Evolutionary conservation across 2,797 vertebrate genomes (phyloP).

Genomic region (Chelidonichthys spinosus): DNA sequence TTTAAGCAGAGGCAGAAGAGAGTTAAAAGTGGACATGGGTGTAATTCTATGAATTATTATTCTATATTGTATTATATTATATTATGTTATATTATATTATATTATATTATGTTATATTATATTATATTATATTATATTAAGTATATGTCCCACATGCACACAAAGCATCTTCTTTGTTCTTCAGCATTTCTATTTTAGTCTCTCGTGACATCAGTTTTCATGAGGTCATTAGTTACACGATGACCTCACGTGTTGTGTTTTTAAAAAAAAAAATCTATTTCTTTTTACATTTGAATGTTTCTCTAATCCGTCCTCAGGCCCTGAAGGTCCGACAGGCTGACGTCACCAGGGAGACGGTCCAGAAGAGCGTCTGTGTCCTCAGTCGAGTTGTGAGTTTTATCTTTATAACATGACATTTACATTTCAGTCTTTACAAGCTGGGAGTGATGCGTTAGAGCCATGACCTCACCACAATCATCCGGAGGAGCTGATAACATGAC

Average conservation of each 20-base stretch:
- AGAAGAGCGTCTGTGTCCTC: constrained; percentile 99
- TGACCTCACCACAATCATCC: background rate
- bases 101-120: too few species aligned
- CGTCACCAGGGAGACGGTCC: constrained; percentile 96
- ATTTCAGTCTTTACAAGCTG: background rate
- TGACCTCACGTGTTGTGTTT: background rate
- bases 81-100: background rate
- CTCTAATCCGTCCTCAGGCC: constrained; percentile 76
- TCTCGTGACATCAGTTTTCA: constrained; percentile 1
- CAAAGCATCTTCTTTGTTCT: background rate
- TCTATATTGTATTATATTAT: background rate
- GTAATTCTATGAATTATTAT: background rate
- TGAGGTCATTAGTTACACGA: constrained; percentile 13
- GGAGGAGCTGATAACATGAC: too few species aligned
- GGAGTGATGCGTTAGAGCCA: background rate
- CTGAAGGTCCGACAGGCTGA: constrained; percentile 97
- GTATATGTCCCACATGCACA: background rate
- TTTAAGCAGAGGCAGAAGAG: too few species aligned
- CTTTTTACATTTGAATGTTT: background rate
- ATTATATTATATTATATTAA: background rate
- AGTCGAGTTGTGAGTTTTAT: constrained; percentile 92
- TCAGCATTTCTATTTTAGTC: background rate
- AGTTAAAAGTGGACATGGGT: background rate
- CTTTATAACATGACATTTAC: background rate
- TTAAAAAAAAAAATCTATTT: background rate